These are phyloP conservation scores for Trichogramma pretiosum DNA, from an alignment of 1,140 invertebrate species.

Conservation along the genomic window DNA sequence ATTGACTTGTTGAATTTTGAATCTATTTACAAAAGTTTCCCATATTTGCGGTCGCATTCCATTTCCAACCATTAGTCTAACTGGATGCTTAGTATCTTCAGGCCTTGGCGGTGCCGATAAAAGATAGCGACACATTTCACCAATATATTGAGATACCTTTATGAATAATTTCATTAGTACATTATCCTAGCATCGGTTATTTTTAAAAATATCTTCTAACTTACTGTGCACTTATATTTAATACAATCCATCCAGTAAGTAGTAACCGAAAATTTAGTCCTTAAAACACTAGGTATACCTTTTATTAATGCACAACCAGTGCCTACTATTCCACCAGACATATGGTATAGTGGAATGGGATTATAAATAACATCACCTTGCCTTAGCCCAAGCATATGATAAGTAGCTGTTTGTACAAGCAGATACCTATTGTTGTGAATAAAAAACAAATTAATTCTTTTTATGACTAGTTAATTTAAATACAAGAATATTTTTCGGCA, in stretches of 20 bases:
- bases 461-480: too few relatives aligned
- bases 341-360: constrained; percentile 62
- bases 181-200: background rate
- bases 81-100: constrained; percentile 36
- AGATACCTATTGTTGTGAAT: constrained; percentile 42
- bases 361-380: constrained; percentile 50
- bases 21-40: constrained; percentile 49
- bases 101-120: constrained; percentile 52
- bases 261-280: constrained; percentile 67
- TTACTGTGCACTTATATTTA: constrained; percentile 63
- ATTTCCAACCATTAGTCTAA: constrained; percentile 44
- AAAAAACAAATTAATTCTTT: too few relatives aligned
- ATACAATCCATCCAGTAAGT: constrained; percentile 68
- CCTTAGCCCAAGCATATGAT: constrained; percentile 37
- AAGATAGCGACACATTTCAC: constrained; percentile 72
- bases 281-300: constrained; percentile 57
- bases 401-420: constrained; percentile 37
- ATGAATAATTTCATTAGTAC: constrained; percentile 1
- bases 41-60: constrained; percentile 44
- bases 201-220: constrained; percentile 20
- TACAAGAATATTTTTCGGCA: too few relatives aligned
- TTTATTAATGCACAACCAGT: constrained; percentile 53
- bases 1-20: constrained; percentile 53
- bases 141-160: constrained; percentile 68
- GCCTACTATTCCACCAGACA: constrained; percentile 55